Evolutionary conservation across 2,888 invertebrate species (phyloP), one percentile per base, ranked within the genome.

Genomic region (Digitonthophagus gazella): DNA sequence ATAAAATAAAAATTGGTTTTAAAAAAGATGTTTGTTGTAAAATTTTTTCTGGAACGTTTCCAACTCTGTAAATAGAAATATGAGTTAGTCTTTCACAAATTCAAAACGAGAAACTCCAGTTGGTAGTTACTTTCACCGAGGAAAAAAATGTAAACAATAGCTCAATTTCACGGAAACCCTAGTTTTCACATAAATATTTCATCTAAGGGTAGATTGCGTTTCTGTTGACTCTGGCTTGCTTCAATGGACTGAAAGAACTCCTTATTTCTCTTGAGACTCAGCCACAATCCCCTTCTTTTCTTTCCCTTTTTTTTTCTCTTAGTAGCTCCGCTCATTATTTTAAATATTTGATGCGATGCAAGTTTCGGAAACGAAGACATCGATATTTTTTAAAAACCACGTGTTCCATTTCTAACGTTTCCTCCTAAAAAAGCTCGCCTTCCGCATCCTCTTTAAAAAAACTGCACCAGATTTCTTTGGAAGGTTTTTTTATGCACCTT

Each of bases 161-260:
- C 6, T 22, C 22, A 22, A 8, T 44, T 44, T 44, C 11, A 11
- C 28, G 11, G n/a, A 44, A 44, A 6, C 28, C 28, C 28, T 44
- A 6, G 28, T 11, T 44, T 44, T 44, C 28, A 8, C 18, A 61
- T 61, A 20, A 61, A 61, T 61, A 19, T 61, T 61, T 61, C 18
- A 61, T n/a, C 6, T 3, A n/a, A 15, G 16, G 16, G 19, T 61
- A 18, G 61, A 61, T 61, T 18, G 20, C 16, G 20, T 61, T 61
- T 61, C 61, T 61, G 61, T 61, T 61, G 61, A 61, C 61, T 61
- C 8, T 61, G 18, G 18, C 18, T 20, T 18, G 61, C 61, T 19
- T 61, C n/a, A 61, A 61, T 61, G 61, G 20, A 61, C 19, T 61
- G 19, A 61, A 61, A 61, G 61, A 61, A 61, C 18, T 61, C 61